A percentile compares a stretch with the other conserved stretches of the same genome.
These are phyloP conservation scores for Barnardius zonarius DNA, from an alignment of 2,113 vertebrate genomes.

Conservation along the genomic window DNA sequence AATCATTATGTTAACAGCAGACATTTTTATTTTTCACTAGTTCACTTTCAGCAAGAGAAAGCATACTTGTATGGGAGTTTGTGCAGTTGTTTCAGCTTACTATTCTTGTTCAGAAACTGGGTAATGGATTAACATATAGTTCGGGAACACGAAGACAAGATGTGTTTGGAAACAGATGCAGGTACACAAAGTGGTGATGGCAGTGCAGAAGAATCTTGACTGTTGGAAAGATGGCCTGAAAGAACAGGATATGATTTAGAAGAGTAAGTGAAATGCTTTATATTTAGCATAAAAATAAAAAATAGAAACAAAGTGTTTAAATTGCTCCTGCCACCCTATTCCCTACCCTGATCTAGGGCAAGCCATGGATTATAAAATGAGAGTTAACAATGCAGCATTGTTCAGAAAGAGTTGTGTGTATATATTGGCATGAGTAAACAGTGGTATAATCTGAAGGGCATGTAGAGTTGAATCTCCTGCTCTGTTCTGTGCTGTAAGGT, in stretches of 20 bases:
- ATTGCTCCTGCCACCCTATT: neutral
- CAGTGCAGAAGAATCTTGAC: neutral
- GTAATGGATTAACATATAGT: neutral
- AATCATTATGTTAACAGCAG: neutral
- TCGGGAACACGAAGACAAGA: neutral
- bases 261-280: neutral
- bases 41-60: neutral
- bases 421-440: neutral
- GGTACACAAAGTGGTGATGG: neutral
- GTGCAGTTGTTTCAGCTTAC: neutral
- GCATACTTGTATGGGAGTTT: neutral
- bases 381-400: neutral
- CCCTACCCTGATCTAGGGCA: neutral
- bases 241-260: neutral
- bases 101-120: neutral
- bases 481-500: neutral
- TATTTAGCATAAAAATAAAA: neutral
- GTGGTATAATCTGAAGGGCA: neutral
- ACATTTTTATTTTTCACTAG: neutral
- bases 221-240: neutral
- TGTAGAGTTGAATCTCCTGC: neutral
- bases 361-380: neutral
- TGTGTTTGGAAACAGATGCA: neutral
- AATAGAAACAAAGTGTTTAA: neutral
- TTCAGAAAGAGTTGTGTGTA: neutral